Evolutionary conservation across 2,888 invertebrate species (phyloP).

Genomic region (Sesia apiformis): DNA sequence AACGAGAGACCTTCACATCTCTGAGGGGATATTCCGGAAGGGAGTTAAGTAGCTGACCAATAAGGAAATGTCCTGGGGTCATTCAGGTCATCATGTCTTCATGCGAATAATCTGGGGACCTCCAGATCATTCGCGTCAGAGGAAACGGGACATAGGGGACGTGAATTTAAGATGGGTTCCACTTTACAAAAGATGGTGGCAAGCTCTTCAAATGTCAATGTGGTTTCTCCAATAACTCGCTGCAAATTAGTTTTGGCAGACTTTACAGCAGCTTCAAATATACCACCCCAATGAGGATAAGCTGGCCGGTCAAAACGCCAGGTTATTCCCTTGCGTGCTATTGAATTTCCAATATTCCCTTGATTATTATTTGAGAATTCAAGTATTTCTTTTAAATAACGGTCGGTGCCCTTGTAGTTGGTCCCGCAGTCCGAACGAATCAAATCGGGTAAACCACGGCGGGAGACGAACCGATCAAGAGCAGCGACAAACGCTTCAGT

Average conservation of each 20-base stretch:
- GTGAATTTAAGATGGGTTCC: not conserved
- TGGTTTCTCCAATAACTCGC: not conserved
- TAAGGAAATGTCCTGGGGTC: too few species aligned
- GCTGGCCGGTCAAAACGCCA: constrained; percentile 6
- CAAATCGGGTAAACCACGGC: not conserved
- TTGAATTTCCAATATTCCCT: not conserved
- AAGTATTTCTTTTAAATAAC: constrained; percentile 1
- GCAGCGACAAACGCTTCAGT: not conserved
- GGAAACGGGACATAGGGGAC: too few species aligned
- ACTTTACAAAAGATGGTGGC: not conserved
- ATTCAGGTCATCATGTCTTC: not conserved
- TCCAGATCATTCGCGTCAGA: not conserved
- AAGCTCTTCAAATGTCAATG: too few species aligned
- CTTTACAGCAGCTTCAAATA: not conserved
- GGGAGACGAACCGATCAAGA: not conserved
- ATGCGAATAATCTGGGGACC: not conserved
- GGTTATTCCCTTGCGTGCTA: not conserved
- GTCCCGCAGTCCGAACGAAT: not conserved
- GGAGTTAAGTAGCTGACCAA: not conserved
- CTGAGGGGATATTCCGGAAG: not conserved
- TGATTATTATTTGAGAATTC: not conserved
- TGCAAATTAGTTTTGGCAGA: not conserved
- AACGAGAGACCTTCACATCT: not conserved
- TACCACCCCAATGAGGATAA: not conserved
- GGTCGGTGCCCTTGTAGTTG: not conserved